phyloP scores from a whole-genome alignment of 2,888 invertebrate species.

The Pristionchus fissidentatus region DNA sequence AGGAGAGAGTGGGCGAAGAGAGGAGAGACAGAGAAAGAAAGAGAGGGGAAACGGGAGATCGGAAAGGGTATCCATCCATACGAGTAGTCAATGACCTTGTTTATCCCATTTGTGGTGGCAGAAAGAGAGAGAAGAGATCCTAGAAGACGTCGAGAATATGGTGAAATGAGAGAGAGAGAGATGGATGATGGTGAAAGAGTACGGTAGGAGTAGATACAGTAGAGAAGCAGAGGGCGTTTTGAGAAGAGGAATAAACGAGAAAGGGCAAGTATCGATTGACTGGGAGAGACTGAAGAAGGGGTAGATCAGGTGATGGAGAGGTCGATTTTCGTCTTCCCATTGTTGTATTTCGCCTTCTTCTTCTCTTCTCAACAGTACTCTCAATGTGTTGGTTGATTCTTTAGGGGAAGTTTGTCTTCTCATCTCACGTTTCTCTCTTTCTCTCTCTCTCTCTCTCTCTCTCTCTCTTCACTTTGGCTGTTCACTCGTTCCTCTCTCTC shows the following conservation, averaged over 20 bases:
- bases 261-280: background rate
- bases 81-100: conserved; percentile 39
- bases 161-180: background rate
- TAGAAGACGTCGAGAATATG: conserved; percentile 8
- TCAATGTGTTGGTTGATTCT: no score
- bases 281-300: background rate
- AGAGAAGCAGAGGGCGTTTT: background rate
- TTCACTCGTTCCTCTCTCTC: background rate
- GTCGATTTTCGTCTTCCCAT: background rate
- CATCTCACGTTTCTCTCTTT: no score
- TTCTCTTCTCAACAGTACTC: no score
- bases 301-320: no score
- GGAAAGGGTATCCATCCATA: conserved; percentile 27
- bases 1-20: no score
- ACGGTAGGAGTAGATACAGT: background rate
- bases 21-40: background rate
- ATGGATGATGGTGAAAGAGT: background rate
- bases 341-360: background rate
- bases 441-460: no score
- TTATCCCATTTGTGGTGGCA: background rate
- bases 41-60: background rate
- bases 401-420: no score
- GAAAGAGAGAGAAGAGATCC: conserved; percentile 36
- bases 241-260: background rate
- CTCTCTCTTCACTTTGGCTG: no score